Evolutionary conservation across 2,888 invertebrate species (phyloP).

Genomic region (Idaea biselata): DNA sequence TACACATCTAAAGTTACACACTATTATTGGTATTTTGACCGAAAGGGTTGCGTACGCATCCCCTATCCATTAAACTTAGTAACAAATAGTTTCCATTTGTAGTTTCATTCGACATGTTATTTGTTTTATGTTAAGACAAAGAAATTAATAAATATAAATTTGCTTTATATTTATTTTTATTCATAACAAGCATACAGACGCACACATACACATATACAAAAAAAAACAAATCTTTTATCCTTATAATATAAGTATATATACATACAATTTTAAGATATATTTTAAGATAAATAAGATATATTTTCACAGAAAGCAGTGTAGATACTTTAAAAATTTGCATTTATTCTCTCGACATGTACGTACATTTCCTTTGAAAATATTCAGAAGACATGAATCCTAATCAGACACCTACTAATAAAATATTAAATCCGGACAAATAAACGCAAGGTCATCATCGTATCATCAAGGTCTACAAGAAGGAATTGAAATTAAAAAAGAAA

Average conservation of each 20-base stretch:
- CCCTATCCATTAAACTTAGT: neutral
- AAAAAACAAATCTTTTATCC: too few species aligned
- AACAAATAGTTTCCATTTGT: neutral
- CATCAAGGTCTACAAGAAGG: too few species aligned
- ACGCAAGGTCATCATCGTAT: neutral
- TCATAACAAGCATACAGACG: too few species aligned
- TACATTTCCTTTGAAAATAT: neutral
- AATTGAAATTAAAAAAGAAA: too few species aligned
- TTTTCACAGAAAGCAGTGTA: neutral
- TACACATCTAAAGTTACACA: neutral
- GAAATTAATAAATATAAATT: too few species aligned
- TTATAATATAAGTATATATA: too few species aligned
- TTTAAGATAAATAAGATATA: neutral
- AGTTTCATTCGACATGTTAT: neutral
- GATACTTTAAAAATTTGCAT: neutral
- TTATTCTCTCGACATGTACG: neutral
- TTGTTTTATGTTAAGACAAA: neutral
- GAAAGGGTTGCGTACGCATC: neutral
- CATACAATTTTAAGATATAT: too few species aligned
- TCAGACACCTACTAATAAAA: neutral
- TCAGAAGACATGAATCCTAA: neutral
- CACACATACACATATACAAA: too few species aligned
- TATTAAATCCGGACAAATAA: neutral
- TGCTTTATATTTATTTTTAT: too few species aligned
- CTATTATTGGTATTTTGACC: neutral